These are phyloP conservation scores for Brachionus koreanus DNA, from an alignment of 1,140 invertebrate genomes.

Conservation along the genomic window DNA sequence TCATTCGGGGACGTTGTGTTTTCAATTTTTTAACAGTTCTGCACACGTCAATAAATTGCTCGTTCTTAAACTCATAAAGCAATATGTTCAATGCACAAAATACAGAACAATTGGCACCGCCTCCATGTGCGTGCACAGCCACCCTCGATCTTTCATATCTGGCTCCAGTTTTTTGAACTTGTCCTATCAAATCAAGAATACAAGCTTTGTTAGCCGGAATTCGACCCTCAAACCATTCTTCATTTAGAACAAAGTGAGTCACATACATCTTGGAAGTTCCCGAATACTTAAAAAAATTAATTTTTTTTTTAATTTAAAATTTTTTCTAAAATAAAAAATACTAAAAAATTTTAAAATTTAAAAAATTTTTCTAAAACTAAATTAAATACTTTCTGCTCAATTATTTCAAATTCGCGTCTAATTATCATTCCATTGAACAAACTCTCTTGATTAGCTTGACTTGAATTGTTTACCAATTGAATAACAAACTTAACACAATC, in stretches of 20 bases:
- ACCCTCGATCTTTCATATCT: conserved; percentile 82
- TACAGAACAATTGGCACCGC: conserved; percentile 78
- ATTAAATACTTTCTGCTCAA: conserved; percentile 31
- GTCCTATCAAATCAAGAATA: conserved; percentile 87
- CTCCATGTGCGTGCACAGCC: conserved; percentile 89
- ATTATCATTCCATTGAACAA: background rate
- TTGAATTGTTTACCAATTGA: background rate
- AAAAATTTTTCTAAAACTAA: no score
- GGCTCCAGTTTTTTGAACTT: conserved; percentile 98
- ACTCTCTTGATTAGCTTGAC: background rate
- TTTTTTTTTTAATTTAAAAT: background rate
- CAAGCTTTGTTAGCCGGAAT: background rate
- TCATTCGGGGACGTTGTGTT: conserved; percentile 96
- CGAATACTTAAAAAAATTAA: conserved; percentile 31
- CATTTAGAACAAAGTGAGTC: conserved; percentile 8
- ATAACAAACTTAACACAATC: conserved; percentile 34
- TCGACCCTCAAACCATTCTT: conserved; percentile 6
- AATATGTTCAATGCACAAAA: conserved; percentile 97
- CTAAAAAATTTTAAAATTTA: no score
- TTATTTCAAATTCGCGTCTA: conserved; percentile 13
- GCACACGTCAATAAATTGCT: conserved; percentile 98
- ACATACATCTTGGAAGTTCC: background rate
- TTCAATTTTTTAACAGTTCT: conserved; percentile 94
- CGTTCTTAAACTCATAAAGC: conserved; percentile 94
- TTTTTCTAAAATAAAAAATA: background rate